Evolutionary conservation across 2,888 invertebrate genomes (phyloP), one percentile per base, ranked within the genome.

Genomic region (Epinotia demarniana): DNA sequence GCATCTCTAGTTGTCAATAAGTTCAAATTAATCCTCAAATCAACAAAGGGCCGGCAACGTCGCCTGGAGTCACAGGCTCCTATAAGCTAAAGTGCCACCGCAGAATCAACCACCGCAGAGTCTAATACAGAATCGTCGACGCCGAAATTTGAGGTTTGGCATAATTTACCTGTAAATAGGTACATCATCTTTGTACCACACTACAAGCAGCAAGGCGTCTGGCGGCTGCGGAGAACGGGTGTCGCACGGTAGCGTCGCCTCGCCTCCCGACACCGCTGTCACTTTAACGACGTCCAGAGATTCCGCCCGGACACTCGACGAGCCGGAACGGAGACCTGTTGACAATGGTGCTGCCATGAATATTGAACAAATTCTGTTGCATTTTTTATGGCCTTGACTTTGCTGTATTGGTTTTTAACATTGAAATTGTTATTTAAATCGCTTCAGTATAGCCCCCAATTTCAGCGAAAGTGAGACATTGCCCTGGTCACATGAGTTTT

Each of bases 131-230:
- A 16, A 49, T 49, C 16, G 16, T 49, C 12, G 12, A 5, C 16
- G 16, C 16, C 49, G 16, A 5, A 53, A 6, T n/a, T 13, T 49
- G 49, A 39, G 33, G 33, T 33, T 33, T 33, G 33, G 4, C 12
- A 39, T 39, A 66, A 66, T 84, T 83, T 87, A 98, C 98, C 98
- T 98, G 95, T 98, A 98, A 84, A 98, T 97, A 78, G 98, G 98
- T 78, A 96, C 95, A 88, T 98, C 97, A 87, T 97, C 97, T 90
- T 98, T 98, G 90, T 98, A 98, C 98, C 98, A 98, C 71, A 98
- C 97, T 83, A 98, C 97, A 70, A 98, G 95, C 64, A 97, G 95
- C 77, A 97, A 96, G 78, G 96, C 96, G 91, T 98, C 98, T 82
- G 97, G 96, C 61, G 96, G 95, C 80, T 96, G 94, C 70, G 97